Evolutionary conservation across 2,113 vertebrate species (phyloP).

Genomic region (Motacilla alba): DNA sequence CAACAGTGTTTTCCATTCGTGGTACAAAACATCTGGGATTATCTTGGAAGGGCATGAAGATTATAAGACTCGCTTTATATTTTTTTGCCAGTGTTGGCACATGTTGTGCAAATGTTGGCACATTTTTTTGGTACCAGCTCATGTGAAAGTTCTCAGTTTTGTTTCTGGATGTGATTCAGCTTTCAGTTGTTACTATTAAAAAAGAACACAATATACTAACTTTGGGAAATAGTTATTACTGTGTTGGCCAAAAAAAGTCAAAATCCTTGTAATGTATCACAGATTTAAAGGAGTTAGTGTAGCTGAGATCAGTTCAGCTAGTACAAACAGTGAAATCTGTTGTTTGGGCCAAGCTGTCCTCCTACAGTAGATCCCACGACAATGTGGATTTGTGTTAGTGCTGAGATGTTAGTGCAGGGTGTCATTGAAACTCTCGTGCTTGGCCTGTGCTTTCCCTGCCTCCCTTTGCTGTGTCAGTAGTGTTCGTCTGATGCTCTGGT

Average conservation of each 20-base stretch:
- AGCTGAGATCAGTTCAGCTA: not conserved
- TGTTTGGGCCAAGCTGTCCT: not conserved
- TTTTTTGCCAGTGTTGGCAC: not conserved
- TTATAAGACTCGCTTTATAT: not conserved
- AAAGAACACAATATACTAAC: conserved; percentile 16
- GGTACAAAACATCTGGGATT: not conserved
- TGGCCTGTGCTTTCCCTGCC: not conserved
- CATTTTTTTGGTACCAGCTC: not conserved
- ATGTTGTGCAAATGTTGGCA: not conserved
- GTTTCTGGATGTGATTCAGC: not conserved
- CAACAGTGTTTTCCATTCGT: not conserved
- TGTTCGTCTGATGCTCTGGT: not conserved
- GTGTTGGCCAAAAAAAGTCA: not conserved
- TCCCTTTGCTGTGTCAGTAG: not conserved
- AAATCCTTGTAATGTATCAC: not conserved
- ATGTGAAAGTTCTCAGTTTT: not conserved
- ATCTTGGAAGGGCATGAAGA: not conserved
- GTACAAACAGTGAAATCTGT: not conserved
- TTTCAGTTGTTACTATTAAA: not conserved
- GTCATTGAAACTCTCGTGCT: not conserved
- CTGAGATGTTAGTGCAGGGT: not conserved
- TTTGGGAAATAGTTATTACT: conserved; percentile 19
- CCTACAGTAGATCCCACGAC: not conserved
- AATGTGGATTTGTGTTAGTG: not conserved
- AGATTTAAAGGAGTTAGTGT: not conserved